These are phyloP conservation scores for Panthera leo DNA, from an alignment of 2,113 vertebrate species.

Conservation along the genomic window DNA sequence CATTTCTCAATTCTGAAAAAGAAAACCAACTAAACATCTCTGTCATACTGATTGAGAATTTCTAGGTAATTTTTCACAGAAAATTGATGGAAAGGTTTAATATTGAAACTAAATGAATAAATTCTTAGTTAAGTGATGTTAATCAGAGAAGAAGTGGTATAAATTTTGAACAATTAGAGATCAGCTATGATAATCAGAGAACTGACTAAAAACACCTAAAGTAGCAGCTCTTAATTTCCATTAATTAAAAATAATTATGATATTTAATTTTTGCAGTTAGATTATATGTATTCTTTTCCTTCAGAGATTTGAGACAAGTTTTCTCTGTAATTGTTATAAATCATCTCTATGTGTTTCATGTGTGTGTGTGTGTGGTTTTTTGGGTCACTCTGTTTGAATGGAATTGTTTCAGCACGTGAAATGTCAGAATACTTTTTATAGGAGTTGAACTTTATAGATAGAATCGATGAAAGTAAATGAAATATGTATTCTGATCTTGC, in stretches of 20 bases:
- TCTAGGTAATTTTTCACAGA: neutral
- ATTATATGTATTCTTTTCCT: neutral
- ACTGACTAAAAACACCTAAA: neutral
- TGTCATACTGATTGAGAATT: neutral
- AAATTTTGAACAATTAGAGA: neutral
- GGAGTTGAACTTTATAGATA: constrained; percentile 1
- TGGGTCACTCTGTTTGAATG: neutral
- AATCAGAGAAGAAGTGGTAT: neutral
- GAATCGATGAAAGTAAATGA: neutral
- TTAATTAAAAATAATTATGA: constrained; percentile 1
- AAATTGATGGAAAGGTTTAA: neutral
- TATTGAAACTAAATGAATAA: neutral
- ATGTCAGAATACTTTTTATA: neutral
- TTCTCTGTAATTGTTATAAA: neutral
- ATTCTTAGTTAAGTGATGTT: neutral
- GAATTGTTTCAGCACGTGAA: neutral
- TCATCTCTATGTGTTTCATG: neutral
- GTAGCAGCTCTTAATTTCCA: neutral
- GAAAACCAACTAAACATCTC: neutral
- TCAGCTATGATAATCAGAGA: neutral
- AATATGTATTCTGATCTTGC: neutral
- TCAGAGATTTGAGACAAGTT: neutral
- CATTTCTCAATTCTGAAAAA: neutral
- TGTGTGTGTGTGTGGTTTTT: neutral
- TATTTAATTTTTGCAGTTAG: neutral